phyloP scores from a whole-genome alignment of 2,888 invertebrate genomes.

The Gonocerus acuteangulatus region DNA sequence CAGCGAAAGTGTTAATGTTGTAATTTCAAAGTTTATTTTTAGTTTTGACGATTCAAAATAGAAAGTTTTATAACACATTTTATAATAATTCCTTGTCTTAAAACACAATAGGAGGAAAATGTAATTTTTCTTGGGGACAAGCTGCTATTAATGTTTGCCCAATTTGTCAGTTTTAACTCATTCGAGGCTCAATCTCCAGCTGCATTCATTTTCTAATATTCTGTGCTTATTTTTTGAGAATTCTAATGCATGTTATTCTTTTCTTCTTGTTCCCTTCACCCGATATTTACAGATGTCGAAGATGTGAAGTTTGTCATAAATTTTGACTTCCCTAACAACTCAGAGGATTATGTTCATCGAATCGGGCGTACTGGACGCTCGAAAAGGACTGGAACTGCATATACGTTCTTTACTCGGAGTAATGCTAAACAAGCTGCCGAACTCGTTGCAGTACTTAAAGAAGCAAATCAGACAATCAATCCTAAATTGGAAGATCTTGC shows the following conservation, averaged over 20 bases:
- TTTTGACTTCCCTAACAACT: constrained; percentile 62
- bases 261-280: neutral
- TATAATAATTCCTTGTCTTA: too few relatives aligned
- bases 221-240: neutral
- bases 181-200: too few relatives aligned
- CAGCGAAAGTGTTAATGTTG: too few relatives aligned
- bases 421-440: constrained; percentile 88
- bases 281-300: constrained; percentile 53
- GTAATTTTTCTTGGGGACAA: too few relatives aligned
- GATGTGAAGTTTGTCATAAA: constrained; percentile 68
- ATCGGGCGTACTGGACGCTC: constrained; percentile 62
- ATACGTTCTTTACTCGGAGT: constrained; percentile 87
- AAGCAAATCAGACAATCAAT: constrained; percentile 91
- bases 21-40: too few relatives aligned
- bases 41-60: too few relatives aligned
- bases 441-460: constrained; percentile 81
- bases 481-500: constrained; percentile 52
- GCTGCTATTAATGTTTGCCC: too few relatives aligned
- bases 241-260: neutral
- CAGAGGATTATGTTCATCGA: constrained; percentile 65
- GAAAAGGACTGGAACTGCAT: constrained; percentile 67
- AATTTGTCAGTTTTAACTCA: too few relatives aligned
- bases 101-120: too few relatives aligned
- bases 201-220: too few relatives aligned
- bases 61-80: too few relatives aligned